These are phyloP conservation scores for Phyllostomus hastatus DNA, from an alignment of 2,113 vertebrate species.

Conservation along the genomic window DNA sequence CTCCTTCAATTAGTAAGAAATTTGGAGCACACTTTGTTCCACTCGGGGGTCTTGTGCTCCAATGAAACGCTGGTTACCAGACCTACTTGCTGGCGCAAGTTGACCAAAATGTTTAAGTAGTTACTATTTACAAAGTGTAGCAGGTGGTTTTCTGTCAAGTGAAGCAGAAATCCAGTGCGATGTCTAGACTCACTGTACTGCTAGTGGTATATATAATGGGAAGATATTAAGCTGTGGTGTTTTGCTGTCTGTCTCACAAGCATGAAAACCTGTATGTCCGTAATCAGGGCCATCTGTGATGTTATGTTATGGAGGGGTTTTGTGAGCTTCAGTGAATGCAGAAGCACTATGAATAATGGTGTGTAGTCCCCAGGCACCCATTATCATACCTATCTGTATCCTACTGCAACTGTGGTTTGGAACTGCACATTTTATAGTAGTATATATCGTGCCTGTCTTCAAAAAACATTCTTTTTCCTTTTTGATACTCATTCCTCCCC, in stretches of 20 bases:
- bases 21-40: slow-evolving; percentile 66
- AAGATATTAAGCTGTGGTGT: slow-evolving; percentile 75
- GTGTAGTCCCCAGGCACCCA: neutral
- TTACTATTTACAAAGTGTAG: slow-evolving; percentile 52
- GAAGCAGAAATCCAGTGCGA: slow-evolving; percentile 66
- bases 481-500: neutral
- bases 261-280: slow-evolving; percentile 66
- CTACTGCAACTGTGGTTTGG: neutral
- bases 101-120: slow-evolving; percentile 72
- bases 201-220: slow-evolving; percentile 73
- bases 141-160: neutral
- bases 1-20: slow-evolving; percentile 66
- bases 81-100: slow-evolving; percentile 65
- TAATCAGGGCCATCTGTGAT: slow-evolving; percentile 61
- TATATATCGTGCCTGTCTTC: slow-evolving; percentile 48
- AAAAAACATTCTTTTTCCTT: neutral
- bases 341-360: neutral
- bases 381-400: neutral
- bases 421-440: slow-evolving; percentile 3
- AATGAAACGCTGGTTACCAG: neutral
- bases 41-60: slow-evolving; percentile 56
- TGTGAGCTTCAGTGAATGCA: neutral
- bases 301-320: neutral
- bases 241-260: slow-evolving; percentile 75
- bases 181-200: slow-evolving; percentile 68